Evolutionary conservation across 2,797 vertebrate genomes (phyloP), one percentile per base, ranked within the genome.

Genomic region (Chrosomus eos): DNA sequence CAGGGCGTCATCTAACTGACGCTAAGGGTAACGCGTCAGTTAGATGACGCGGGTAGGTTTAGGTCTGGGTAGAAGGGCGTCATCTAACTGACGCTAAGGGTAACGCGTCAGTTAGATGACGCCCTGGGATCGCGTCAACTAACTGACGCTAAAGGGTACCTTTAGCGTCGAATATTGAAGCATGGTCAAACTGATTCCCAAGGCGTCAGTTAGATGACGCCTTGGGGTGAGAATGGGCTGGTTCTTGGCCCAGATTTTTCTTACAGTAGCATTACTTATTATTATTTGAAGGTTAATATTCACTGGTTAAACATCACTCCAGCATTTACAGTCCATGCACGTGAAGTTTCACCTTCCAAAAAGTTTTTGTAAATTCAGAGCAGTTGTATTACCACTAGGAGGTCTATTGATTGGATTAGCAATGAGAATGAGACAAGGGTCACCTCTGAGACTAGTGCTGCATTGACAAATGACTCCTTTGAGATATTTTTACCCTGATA

Each of bases 381-480:
- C 23, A 26, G 43, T 80, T 75, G 70, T 48, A 83, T 66, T 48
- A 80, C 48, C 45, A 80, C 14, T 74, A 26, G 9, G 48, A 85
- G 48, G 84, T 60, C 38, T 67, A 76, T 85, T 68, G 82, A 84
- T 87, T 80, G 45, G 38, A 36, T 80, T 76, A 67, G 26, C n/a
- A 21, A 21, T 7, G n/a, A 62, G 33, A 76, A 87, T 60, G 26
- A 68, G 48, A 68, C 66, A 81, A 51, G 81, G 81, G 81, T 83
- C 55, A 87, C 82, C 86, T 80, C 62, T 87, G 51, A 68, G 71
- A 55, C 71, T 33, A 40, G 33, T 13, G 13, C 45, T 79, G 77
- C 33, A 71, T 55, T 81, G 78, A 81, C 43, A 76, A 87, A 84
- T 87, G 11, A 70, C 78, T 71, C 23, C n/a, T 77, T 66, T 75